Conservation (phyloP, 2,113 vertebrate genomes). For the Rhineura floridana region DNA sequence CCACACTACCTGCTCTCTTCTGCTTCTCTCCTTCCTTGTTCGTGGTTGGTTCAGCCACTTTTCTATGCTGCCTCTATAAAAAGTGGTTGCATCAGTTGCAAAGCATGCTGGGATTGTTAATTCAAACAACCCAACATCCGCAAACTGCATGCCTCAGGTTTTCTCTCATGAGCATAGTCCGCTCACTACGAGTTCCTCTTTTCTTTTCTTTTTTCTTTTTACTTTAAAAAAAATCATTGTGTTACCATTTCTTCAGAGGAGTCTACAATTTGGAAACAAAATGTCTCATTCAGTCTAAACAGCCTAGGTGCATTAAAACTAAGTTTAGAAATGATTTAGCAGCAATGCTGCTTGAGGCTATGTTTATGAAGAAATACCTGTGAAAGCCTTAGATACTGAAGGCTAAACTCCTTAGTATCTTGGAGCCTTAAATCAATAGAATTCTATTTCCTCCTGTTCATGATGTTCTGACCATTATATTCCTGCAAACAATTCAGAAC, state of each 20-base stretch:
- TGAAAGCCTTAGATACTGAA: slow-evolving; percentile 89
- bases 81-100: slow-evolving; percentile 86
- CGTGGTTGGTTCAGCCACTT: slow-evolving; percentile 87
- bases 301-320: slow-evolving; percentile 5
- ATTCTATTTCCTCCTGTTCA: slow-evolving; percentile 84
- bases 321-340: slow-evolving; percentile 57
- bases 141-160: slow-evolving; percentile 86
- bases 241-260: slow-evolving; percentile 26
- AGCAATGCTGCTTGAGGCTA: slow-evolving; percentile 78
- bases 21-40: slow-evolving; percentile 83
- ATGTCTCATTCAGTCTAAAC: slow-evolving; percentile 3
- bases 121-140: slow-evolving; percentile 88
- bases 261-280: slow-evolving; percentile 50
- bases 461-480: slow-evolving; percentile 84
- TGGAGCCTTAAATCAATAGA: slow-evolving; percentile 80
- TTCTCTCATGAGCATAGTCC: slow-evolving; percentile 89
- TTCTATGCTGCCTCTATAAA: slow-evolving; percentile 77
- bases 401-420: slow-evolving; percentile 90
- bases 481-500: slow-evolving; percentile 78
- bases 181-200: slow-evolving; percentile 37
- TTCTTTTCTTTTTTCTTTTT: slow-evolving; percentile 14
- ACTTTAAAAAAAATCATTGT: slow-evolving; percentile 50
- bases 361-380: slow-evolving; percentile 92
- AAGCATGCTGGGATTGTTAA: slow-evolving; percentile 86
- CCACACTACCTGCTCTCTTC: slow-evolving; percentile 85